Evolutionary conservation across 2,113 vertebrate genomes (phyloP).

Genomic region (Genyomyrus donnyi): DNA sequence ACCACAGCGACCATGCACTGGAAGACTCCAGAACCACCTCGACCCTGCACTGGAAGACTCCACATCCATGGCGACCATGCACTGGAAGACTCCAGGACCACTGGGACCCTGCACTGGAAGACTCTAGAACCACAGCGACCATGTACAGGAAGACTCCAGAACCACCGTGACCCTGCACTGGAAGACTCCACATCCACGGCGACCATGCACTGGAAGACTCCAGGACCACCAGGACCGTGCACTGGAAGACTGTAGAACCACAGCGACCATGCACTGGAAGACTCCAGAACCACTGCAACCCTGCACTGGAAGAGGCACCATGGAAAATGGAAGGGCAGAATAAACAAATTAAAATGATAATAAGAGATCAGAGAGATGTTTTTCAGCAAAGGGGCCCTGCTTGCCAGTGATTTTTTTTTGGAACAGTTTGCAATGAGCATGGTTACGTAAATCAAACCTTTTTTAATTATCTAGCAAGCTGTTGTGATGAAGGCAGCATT

Average conservation of each 20-base stretch:
- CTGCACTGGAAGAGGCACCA: not conserved
- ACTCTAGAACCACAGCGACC: not conserved
- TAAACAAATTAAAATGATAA: not conserved
- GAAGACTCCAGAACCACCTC: not conserved
- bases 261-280: not conserved
- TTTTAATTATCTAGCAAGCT: not conserved
- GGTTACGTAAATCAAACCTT: not conserved
- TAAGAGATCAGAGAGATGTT: not conserved
- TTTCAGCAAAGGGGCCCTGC: not conserved
- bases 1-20: not conserved
- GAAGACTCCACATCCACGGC: not conserved
- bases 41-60: not conserved
- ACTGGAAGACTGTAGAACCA: not conserved
- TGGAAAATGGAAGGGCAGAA: not conserved
- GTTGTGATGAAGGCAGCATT: not conserved
- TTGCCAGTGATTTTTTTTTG: not conserved
- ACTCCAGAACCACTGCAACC: not conserved
- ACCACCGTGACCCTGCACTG: accelerated
- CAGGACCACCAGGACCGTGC: not conserved
- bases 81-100: not conserved
- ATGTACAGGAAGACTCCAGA: not conserved
- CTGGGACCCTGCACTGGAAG: not conserved
- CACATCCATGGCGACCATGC: not conserved
- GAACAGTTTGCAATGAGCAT: not conserved
- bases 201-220: not conserved